Conservation (phyloP, 2,888 invertebrate species). For the Agrotis clavis region DNA sequence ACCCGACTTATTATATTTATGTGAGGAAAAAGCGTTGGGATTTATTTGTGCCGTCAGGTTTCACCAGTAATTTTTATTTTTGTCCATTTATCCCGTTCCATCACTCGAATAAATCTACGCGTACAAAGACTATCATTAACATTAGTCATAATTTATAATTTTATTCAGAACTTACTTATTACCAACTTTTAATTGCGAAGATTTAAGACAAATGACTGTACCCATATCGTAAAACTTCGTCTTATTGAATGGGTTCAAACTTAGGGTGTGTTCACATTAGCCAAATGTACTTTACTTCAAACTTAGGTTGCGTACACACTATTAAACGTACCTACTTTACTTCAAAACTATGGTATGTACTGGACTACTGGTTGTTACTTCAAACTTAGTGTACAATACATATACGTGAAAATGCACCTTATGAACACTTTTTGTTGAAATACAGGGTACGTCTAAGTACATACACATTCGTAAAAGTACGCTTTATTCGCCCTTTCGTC, state of each 20-base stretch:
- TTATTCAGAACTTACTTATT: conserved; percentile 33
- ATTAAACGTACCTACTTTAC: conserved; percentile 1
- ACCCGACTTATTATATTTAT: neutral
- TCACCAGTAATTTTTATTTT: neutral
- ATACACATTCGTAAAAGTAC: conserved; percentile 11
- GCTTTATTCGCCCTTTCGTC: conserved; percentile 8
- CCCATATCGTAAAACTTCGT: neutral
- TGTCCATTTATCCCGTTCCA: conserved; percentile 8
- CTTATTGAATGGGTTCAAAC: neutral
- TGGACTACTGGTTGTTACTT: conserved; percentile 7
- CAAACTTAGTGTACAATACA: conserved; percentile 19
- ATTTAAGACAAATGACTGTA: conserved; percentile 18
- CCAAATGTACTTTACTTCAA: conserved; percentile 19
- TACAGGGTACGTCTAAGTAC: conserved; percentile 9
- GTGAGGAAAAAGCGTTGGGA: conserved; percentile 36
- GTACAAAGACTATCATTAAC: conserved; percentile 26
- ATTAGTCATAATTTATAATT: conserved; percentile 44
- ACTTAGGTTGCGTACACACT: neutral
- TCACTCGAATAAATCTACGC: conserved; percentile 31
- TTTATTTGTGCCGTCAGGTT: conserved; percentile 53
- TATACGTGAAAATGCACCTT: conserved; percentile 38
- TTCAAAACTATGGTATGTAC: neutral
- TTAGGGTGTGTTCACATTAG: conserved; percentile 1
- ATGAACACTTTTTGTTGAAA: conserved; percentile 38
- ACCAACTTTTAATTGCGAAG: conserved; percentile 30